These are phyloP conservation scores for Eupithecia subfuscata DNA, from an alignment of 2,888 invertebrate genomes.

Conservation along the genomic window DNA sequence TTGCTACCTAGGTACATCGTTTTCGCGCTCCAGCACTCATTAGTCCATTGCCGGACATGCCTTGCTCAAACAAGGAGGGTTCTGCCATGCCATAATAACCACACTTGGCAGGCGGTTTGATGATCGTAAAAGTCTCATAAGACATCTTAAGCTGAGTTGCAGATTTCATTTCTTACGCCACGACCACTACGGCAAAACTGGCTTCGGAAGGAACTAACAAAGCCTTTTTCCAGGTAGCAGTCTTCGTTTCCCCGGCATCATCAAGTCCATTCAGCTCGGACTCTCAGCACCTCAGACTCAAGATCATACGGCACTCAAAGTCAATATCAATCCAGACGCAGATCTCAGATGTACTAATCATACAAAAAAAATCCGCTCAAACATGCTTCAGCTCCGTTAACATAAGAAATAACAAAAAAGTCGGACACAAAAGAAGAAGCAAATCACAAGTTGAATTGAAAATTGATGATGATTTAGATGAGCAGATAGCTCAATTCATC, in stretches of 20 bases:
- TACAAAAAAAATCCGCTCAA: constrained; percentile 50
- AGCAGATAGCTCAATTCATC: constrained; percentile 50
- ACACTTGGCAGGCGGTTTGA: too few relatives aligned
- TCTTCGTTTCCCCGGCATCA: constrained; percentile 52
- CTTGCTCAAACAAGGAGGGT: too few relatives aligned
- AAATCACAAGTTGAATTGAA: constrained; percentile 59
- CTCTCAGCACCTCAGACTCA: constrained; percentile 30
- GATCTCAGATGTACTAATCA: constrained; percentile 32
- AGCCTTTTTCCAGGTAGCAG: constrained; percentile 63
- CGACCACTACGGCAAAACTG: too few relatives aligned
- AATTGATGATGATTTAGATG: constrained; percentile 42
- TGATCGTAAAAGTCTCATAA: too few relatives aligned
- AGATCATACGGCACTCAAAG: constrained; percentile 21
- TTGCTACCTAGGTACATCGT: too few relatives aligned
- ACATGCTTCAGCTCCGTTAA: constrained; percentile 53
- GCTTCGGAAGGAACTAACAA: neutral
- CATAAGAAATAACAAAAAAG: constrained; percentile 24
- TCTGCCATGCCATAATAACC: too few relatives aligned
- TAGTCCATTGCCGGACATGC: too few relatives aligned
- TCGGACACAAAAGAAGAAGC: constrained; percentile 47
- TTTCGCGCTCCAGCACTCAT: too few relatives aligned
- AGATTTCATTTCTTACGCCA: too few relatives aligned
- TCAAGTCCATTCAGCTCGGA: constrained; percentile 44
- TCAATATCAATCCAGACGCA: constrained; percentile 50
- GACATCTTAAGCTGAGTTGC: too few relatives aligned